phyloP scores from a whole-genome alignment of 1,140 invertebrate genomes.

The Atta colombica region DNA sequence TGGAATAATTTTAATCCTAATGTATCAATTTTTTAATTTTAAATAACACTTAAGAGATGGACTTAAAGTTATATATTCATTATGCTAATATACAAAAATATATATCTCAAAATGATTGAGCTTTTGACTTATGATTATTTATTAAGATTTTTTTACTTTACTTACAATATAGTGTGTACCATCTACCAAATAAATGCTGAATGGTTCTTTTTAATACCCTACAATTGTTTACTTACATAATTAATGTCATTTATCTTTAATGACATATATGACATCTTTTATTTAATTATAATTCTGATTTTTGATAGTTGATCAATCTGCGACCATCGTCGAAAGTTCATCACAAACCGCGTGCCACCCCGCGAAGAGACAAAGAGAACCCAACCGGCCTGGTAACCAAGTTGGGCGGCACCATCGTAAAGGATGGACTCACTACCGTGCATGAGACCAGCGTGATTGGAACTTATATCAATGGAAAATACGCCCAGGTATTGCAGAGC shows the following conservation, averaged over 20 bases:
- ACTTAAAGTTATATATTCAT: not conserved
- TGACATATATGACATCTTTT: not conserved
- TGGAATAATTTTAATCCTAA: not conserved
- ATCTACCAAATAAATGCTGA: too few relatives aligned
- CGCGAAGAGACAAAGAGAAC: conserved; percentile 88
- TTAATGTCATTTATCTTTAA: not conserved
- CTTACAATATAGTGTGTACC: too few relatives aligned
- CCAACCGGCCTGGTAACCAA: conserved; percentile 93
- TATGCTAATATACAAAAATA: too few relatives aligned
- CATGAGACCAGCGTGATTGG: conserved; percentile 96
- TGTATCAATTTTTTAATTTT: not conserved
- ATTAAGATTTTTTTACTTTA: too few relatives aligned
- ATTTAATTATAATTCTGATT: not conserved
- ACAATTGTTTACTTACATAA: not conserved
- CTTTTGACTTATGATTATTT: too few relatives aligned
- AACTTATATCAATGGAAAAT: conserved; percentile 95
- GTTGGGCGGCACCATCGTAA: conserved; percentile 93
- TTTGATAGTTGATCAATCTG: conserved; percentile 84
- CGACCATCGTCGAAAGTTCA: conserved; percentile 83
- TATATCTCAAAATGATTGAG: too few relatives aligned
- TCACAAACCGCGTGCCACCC: conserved; percentile 79
- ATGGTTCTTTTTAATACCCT: too few relatives aligned
- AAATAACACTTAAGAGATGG: not conserved
- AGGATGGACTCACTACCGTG: conserved; percentile 93
- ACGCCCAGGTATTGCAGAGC: conserved; percentile 93